phyloP scores from a whole-genome alignment of 2,113 vertebrate species.

The Delphinapterus leucas region DNA sequence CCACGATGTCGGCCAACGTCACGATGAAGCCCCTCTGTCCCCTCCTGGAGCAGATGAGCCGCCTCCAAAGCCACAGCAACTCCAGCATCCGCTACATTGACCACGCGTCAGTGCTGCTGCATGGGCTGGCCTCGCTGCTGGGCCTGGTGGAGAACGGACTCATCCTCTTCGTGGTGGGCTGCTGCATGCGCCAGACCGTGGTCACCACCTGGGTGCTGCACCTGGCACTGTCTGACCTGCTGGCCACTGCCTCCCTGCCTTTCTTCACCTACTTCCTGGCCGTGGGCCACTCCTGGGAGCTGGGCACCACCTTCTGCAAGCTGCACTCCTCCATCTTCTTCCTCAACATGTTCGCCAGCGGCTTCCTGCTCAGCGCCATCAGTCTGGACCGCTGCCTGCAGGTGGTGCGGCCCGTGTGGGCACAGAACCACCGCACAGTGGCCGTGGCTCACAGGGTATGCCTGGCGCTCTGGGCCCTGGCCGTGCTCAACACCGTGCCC shows the following conservation, averaged over 20 bases:
- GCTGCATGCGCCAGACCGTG: conserved; percentile 80
- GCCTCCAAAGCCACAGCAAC: background rate
- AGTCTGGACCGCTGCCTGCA: conserved; percentile 86
- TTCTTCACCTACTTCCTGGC: conserved; percentile 84
- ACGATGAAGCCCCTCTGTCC: conserved; percentile 48
- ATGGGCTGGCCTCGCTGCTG: conserved; percentile 79
- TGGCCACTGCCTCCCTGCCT: conserved; percentile 80
- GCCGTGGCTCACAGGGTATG: conserved; percentile 71
- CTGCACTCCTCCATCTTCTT: conserved; percentile 83
- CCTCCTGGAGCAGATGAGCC: conserved; percentile 59
- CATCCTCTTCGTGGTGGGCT: conserved; percentile 82
- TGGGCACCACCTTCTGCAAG: conserved; percentile 83
- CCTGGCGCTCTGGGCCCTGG: conserved; percentile 79
- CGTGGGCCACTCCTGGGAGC: conserved; percentile 78
- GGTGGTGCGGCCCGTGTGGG: conserved; percentile 82
- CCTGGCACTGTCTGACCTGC: conserved; percentile 83
- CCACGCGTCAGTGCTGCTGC: conserved; percentile 78
- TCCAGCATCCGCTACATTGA: conserved; percentile 71
- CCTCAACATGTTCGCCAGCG: conserved; percentile 87
- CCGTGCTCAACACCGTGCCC: conserved; percentile 78
- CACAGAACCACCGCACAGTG: conserved; percentile 80
- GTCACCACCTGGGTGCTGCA: conserved; percentile 86
- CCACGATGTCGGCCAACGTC: background rate
- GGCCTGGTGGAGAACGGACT: conserved; percentile 83
- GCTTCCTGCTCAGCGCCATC: conserved; percentile 83